phyloP scores from a whole-genome alignment of 2,888 invertebrate species.

The Tanypteryx hageni region DNA sequence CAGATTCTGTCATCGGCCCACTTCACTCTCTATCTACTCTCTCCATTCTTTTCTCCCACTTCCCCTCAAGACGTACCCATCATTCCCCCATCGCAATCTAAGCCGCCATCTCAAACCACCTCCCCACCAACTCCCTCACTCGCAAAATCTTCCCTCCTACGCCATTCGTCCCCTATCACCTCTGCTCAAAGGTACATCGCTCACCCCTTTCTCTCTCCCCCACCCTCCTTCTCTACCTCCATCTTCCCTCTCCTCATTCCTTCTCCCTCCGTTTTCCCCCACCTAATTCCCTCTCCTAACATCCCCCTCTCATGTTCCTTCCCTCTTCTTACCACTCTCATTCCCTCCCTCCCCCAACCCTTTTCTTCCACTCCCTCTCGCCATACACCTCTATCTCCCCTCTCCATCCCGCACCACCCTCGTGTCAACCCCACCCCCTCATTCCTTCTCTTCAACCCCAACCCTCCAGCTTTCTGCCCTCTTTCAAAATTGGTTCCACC shows the following conservation, averaged over 20 bases:
- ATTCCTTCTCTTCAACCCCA: neutral
- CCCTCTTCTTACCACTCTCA: neutral
- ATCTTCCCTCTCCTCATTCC: neutral
- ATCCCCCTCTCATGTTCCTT: neutral
- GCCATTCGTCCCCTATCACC: neutral
- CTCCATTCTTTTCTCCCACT: neutral
- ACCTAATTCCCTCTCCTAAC: neutral
- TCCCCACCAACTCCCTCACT: neutral
- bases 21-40: neutral
- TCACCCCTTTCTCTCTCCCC: neutral
- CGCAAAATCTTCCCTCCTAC: neutral
- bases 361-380: neutral
- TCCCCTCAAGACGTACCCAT: neutral
- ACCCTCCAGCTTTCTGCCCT: neutral
- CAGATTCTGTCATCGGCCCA: constrained; percentile 45
- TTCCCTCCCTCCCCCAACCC: neutral
- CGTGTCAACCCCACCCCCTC: neutral
- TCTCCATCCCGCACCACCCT: neutral
- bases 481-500: constrained; percentile 1
- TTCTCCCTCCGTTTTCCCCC: neutral
- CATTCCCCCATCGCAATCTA: neutral
- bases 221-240: neutral
- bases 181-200: constrained; percentile 17
- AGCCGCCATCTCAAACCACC: neutral
- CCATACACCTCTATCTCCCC: neutral